These are phyloP conservation scores for Caenorhabditis briggsae DNA, from an alignment of 1,140 invertebrate species.

Conservation along the genomic window DNA sequence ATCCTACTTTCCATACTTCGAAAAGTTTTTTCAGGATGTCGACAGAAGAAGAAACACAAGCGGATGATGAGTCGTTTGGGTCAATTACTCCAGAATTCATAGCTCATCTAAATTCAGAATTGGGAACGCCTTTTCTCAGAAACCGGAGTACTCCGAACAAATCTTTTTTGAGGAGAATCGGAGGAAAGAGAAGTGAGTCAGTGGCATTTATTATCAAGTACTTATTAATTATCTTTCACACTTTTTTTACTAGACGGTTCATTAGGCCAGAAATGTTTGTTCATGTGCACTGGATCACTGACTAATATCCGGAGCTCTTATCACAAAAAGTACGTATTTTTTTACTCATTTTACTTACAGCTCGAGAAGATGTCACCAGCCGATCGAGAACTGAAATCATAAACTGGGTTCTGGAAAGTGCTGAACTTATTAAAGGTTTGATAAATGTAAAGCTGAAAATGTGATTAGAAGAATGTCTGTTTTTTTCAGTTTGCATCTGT, in stretches of 20 bases:
- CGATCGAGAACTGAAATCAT: slow-evolving; percentile 31
- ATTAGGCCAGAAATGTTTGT: no score
- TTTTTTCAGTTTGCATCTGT: slow-evolving; percentile 23
- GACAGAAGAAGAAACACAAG: not conserved
- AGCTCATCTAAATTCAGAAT: not conserved
- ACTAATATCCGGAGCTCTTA: not conserved
- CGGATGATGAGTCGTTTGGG: not conserved
- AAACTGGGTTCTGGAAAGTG: slow-evolving; percentile 18
- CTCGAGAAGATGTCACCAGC: slow-evolving; percentile 10
- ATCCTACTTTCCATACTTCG: not conserved
- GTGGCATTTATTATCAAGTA: not conserved
- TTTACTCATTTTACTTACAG: not conserved
- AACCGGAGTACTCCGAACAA: not conserved
- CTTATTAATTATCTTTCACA: no score
- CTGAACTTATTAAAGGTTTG: slow-evolving; percentile 3
- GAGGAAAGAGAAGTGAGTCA: not conserved
- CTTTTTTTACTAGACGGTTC: no score
- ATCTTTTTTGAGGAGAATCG: no score
- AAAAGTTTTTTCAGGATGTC: not conserved
- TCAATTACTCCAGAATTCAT: slow-evolving; percentile 20
- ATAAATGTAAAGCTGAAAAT: not conserved
- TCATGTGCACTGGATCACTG: not conserved
- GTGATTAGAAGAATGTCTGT: not conserved
- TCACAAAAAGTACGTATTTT: not conserved
- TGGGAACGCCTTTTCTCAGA: not conserved